Conservation (phyloP, 2,888 invertebrate genomes). For the Calliphora vomitoria region DNA sequence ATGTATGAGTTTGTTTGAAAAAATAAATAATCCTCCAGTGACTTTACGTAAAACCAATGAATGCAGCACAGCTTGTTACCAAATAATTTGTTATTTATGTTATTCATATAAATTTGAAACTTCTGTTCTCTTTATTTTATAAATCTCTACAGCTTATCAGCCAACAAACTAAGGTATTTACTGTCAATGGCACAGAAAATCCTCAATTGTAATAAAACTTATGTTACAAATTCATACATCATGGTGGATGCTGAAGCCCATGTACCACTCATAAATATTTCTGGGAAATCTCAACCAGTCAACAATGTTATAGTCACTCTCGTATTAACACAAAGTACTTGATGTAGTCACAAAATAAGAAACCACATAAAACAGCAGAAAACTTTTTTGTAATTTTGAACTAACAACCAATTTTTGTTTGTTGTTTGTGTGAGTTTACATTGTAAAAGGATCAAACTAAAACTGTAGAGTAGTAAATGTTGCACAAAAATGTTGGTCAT, state of each 20-base stretch:
- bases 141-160: not conserved
- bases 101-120: conserved; percentile 1
- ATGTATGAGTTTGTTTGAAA: too few species aligned
- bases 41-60: too few species aligned
- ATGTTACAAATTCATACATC: conserved; percentile 2
- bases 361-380: conserved; percentile 23
- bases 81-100: too few species aligned
- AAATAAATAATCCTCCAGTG: too few species aligned
- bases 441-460: conserved; percentile 38
- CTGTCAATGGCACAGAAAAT: conserved; percentile 15
- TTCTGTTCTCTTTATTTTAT: not conserved
- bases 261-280: conserved; percentile 42
- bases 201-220: conserved; percentile 39
- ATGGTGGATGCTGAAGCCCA: not conserved
- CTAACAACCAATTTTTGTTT: conserved; percentile 46
- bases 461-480: conserved; percentile 32
- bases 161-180: not conserved
- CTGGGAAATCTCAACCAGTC: conserved; percentile 47
- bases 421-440: conserved; percentile 2
- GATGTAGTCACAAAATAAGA: conserved; percentile 10
- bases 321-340: conserved; percentile 6
- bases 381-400: conserved; percentile 57
- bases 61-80: too few species aligned
- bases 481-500: conserved; percentile 44
- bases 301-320: conserved; percentile 21